Conservation (phyloP, 2,888 invertebrate species). For the Cosmorhoe ocellata region DNA sequence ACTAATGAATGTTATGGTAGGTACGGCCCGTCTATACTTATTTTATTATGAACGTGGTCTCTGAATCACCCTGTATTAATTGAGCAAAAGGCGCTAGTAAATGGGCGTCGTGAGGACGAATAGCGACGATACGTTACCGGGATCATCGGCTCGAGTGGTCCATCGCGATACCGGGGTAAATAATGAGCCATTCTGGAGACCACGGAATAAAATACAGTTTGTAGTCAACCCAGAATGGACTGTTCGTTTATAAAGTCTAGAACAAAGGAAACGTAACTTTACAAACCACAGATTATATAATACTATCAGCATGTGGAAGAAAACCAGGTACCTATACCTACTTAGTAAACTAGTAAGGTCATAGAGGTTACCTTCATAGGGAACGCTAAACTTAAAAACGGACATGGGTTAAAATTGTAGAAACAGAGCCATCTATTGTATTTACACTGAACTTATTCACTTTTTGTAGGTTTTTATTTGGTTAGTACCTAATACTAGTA, state of each 20-base stretch:
- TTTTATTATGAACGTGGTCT: not conserved
- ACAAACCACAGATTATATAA: too few species aligned
- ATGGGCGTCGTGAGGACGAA: conserved; percentile 20
- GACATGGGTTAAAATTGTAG: too few species aligned
- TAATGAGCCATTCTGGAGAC: conserved; percentile 21
- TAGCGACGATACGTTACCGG: conserved; percentile 25
- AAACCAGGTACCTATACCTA: not conserved
- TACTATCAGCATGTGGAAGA: too few species aligned
- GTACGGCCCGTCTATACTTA: too few species aligned
- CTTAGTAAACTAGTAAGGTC: too few species aligned
- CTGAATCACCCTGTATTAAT: conserved; percentile 3
- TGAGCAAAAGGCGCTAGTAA: conserved; percentile 18
- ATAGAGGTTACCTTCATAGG: too few species aligned
- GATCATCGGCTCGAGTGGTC: conserved; percentile 27
- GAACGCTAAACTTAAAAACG: too few species aligned
- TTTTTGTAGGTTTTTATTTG: not conserved
- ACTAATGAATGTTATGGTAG: too few species aligned
- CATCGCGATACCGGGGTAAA: conserved; percentile 27
- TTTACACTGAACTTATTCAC: not conserved
- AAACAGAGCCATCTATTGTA: conserved; percentile 2
- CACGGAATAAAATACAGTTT: conserved; percentile 71
- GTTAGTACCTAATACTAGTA: not conserved
- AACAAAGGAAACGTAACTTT: not conserved
- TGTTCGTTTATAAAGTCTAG: not conserved
- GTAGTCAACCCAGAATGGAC: not conserved